These are phyloP conservation scores for Lepidonotus clava DNA, from an alignment of 2,888 invertebrate genomes.

Conservation along the genomic window DNA sequence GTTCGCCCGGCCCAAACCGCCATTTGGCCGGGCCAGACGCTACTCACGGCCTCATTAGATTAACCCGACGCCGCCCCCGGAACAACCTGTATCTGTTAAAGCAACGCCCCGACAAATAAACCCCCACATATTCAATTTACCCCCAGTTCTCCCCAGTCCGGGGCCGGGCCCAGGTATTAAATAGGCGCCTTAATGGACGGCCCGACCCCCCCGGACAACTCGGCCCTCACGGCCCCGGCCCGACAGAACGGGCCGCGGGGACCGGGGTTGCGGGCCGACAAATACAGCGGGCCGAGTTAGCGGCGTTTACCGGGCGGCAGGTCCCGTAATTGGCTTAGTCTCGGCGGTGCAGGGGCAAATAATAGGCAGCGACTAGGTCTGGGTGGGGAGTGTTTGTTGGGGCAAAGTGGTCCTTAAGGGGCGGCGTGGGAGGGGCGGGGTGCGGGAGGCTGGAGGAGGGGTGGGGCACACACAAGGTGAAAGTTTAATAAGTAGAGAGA, in stretches of 20 bases:
- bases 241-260: conserved; percentile 7
- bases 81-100: conserved; percentile 37
- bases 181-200: background rate
- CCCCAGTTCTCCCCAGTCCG: background rate
- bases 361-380: conserved; percentile 34
- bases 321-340: conserved; percentile 26
- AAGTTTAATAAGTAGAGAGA: conserved; percentile 41
- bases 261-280: background rate
- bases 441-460: background rate
- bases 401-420: conserved; percentile 42
- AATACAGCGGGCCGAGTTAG: background rate
- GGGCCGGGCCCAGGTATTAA: background rate
- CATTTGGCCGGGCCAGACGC: background rate
- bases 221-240: background rate
- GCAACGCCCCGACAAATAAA: conserved; percentile 48
- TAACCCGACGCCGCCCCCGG: background rate
- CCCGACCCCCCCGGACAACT: background rate
- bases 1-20: conserved; percentile 7
- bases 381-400: too few species aligned
- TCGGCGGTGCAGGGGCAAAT: conserved; percentile 11
- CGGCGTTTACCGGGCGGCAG: conserved; percentile 2
- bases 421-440: background rate
- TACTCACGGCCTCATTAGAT: conserved; percentile 1
- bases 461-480: conserved; percentile 17
- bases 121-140: conserved; percentile 26